Base-by-base conservation (phyloP, 2,888 invertebrate genomes). In the Cyrtodaria siliqua region DNA sequence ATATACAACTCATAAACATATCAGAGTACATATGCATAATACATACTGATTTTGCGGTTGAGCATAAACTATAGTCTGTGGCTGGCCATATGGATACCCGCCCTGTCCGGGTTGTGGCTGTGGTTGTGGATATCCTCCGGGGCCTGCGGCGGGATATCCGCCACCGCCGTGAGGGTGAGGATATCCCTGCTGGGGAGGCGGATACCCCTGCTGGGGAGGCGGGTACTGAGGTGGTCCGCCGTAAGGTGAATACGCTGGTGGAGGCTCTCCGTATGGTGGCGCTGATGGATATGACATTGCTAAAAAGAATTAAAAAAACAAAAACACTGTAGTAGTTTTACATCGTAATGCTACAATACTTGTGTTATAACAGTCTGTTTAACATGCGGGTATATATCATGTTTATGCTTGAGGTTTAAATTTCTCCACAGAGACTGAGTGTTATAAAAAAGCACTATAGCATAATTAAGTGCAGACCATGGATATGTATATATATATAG, bases 221-320 rank as follows among this genome's bases (percentile, higher is more conserved):
- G 66, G 66, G 57, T 66, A 66, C 8, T 16, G 52, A 1, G 59
- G 60, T 9, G 14, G 20, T 14, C 23, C 52, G 14, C 67, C 76
- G 20, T 64, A 61, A 3, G 50, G 47, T 1, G 63, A 44, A 56
- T 78, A 78, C 0, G 78, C 60, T 9, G 78, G 78, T 2, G 78
- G 78, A 3, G 78, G 70, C 38, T 79, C 78, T 2, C 78, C 78
- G 67, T 73, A 79, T 27, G 47, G 57, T n/a, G 67, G 61, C 3
- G 66, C 66, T 16, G 70, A 55, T 9, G 63, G 50, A 0, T 67
- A 16, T 2, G 76, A 66, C 76, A 76, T 76, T 26, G 33, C 70
- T 76, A 56, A 49, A 47, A 20, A 47, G 33, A 33, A 33, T 33
- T 8, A 8, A 33, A 8, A 33, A 33, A 4, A 33, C 4, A 4